Base-by-base conservation (phyloP, 2,797 vertebrate species). In the Pelodytes ibericus region DNA sequence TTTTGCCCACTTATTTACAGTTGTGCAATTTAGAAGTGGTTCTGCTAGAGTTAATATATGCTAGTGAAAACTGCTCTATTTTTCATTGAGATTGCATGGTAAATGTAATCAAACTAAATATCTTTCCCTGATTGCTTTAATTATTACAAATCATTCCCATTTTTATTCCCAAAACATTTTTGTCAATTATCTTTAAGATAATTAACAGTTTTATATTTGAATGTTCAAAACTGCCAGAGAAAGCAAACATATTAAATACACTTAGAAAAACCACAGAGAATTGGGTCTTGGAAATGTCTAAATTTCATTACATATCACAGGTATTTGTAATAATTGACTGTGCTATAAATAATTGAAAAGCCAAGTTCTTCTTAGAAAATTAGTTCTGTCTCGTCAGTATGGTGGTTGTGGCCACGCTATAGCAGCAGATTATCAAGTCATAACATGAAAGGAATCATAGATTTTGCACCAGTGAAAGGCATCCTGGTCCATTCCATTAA, bases 81-180 rank as follows among this genome's bases (percentile, higher is more conserved):
- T n/a, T 53, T n/a, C 49, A 20, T 22, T 53, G 5, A 53, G 13
- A 53, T 53, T 31, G 15, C 58, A 60, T 3, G 27, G 58, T 27
- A n/a, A 60, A 53, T 53, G 49, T 11, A 53, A 53, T 53, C 49
- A 53, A 53, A 53, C 4, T 22, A 24, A 24, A 53, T 53, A 20
- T 53, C n/a, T 53, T 22, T 53, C 22, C n/a, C 49, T 53, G 49
- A 53, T 53, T 53, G 22, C 49, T 22, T 53, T 53, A 53, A 53
- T 53, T 53, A 53, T 53, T 53, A 53, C 49, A 53, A 53, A 53
- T 53, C 49, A 53, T 53, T 53, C 49, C 49, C n/a, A 53, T 53
- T 53, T 47, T 24, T 53, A 53, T 53, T 53, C 22, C 22, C 49
- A 53, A 53, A 53, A 53, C 49, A 53, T 24, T 53, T 53, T 53